phyloP scores from a whole-genome alignment of 1,140 invertebrate genomes.

The Protaetia brevitarsis region DNA sequence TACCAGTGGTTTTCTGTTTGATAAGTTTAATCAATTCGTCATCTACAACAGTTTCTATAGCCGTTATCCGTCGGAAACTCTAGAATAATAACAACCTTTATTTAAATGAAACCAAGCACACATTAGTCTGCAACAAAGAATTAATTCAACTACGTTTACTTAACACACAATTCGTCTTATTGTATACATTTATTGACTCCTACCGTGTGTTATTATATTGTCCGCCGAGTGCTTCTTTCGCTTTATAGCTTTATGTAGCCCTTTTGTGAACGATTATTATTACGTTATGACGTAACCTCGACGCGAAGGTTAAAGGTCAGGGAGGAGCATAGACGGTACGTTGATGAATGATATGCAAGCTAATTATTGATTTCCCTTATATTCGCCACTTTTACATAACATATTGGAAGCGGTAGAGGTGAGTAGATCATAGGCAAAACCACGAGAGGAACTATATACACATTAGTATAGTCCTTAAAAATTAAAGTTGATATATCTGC shows the following conservation, averaged over 20 bases:
- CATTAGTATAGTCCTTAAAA: too few species aligned
- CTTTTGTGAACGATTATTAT: neutral
- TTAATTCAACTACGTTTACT: neutral
- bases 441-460: too few species aligned
- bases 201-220: neutral
- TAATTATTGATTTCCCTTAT: neutral
- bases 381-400: neutral
- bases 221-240: neutral
- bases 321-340: neutral
- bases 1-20: too few species aligned
- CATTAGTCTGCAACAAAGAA: too few species aligned
- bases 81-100: too few species aligned
- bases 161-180: neutral
- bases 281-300: neutral
- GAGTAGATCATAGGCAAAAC: too few species aligned
- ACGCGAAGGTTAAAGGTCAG: neutral
- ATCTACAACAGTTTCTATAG: too few species aligned
- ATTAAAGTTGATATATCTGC: too few species aligned
- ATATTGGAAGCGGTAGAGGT: too few species aligned
- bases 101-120: too few species aligned
- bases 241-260: neutral
- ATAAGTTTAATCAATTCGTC: too few species aligned
- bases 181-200: constrained; percentile 8
- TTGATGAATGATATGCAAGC: neutral
- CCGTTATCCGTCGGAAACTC: too few species aligned